Percentiles rank a stretch among this genome's conserved stretches.
phyloP scores from a whole-genome alignment of 2,113 vertebrate species.

The human (Homo sapiens) region DNA sequence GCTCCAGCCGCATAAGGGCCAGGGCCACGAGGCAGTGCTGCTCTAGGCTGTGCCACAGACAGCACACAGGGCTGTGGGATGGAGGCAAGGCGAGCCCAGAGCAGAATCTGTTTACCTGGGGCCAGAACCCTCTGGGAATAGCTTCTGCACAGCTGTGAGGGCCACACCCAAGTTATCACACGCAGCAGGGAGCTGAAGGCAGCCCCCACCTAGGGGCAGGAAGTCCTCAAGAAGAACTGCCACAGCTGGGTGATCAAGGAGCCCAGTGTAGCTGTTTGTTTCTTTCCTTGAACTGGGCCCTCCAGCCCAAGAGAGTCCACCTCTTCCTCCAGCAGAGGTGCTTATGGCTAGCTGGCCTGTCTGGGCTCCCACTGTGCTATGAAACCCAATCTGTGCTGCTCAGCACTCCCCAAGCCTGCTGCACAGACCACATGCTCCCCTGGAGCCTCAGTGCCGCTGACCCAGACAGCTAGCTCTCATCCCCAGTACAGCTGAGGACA shows the following conservation, averaged over 20 bases:
- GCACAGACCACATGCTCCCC: no score
- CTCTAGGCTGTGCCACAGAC: constrained; percentile 95
- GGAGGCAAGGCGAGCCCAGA: neutral
- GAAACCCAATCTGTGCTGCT: neutral
- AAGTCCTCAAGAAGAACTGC: neutral
- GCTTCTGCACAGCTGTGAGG: neutral
- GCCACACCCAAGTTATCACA: neutral
- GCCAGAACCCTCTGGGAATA: neutral
- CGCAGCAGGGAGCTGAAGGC: neutral
- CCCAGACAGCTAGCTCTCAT: neutral
- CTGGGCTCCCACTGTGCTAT: neutral
- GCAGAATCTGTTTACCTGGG: neutral
- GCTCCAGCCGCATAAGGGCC: constrained; percentile 95
- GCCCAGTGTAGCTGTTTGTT: neutral
- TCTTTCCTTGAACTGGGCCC: neutral
- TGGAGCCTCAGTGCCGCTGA: neutral
- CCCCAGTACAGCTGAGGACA: neutral
- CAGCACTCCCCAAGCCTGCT: neutral
- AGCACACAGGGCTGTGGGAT: constrained; percentile 89
- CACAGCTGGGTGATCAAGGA: neutral
- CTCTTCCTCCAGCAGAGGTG: neutral
- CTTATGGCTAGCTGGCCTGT: neutral
- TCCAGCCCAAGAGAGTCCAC: neutral
- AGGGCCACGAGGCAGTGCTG: constrained; percentile 93
- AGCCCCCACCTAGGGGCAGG: neutral